Percentiles rank a stretch among this genome's conserved stretches.
phyloP scores from a whole-genome alignment of 64 coral and sea anemone species.

The Astreopora myriophthalma region DNA sequence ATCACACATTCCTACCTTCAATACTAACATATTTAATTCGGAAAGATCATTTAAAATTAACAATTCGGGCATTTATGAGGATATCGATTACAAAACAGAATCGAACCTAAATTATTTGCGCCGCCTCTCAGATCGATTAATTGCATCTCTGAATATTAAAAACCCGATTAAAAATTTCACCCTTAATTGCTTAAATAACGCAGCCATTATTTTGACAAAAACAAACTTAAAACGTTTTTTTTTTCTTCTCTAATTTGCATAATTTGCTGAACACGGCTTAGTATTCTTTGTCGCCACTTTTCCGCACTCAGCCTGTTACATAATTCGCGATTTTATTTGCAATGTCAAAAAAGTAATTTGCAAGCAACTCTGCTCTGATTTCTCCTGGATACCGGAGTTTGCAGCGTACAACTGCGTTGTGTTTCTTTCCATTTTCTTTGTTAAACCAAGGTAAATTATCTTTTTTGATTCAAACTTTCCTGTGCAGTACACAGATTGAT shows the following conservation, averaged over 20 bases:
- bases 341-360: neutral
- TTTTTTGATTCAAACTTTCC: neutral
- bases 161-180: neutral
- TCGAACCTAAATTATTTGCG: neutral
- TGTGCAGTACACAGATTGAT: neutral
- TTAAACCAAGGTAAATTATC: neutral
- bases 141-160: neutral
- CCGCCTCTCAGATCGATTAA: neutral
- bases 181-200: neutral
- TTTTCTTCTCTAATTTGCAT: neutral
- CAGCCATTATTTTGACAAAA: neutral
- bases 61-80: too few species aligned
- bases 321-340: neutral
- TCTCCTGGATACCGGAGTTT: neutral
- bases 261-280: neutral
- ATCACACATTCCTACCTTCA: neutral
- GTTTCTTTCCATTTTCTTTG: neutral
- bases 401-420: neutral
- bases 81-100: neutral
- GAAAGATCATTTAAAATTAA: too few species aligned
- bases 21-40: neutral
- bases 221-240: neutral
- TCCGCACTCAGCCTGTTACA: neutral
- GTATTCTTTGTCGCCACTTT: neutral
- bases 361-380: neutral